Evolutionary conservation across 2,113 vertebrate species (phyloP), one percentile per base, ranked within the genome.

Genomic region (Sterna hirundo): DNA sequence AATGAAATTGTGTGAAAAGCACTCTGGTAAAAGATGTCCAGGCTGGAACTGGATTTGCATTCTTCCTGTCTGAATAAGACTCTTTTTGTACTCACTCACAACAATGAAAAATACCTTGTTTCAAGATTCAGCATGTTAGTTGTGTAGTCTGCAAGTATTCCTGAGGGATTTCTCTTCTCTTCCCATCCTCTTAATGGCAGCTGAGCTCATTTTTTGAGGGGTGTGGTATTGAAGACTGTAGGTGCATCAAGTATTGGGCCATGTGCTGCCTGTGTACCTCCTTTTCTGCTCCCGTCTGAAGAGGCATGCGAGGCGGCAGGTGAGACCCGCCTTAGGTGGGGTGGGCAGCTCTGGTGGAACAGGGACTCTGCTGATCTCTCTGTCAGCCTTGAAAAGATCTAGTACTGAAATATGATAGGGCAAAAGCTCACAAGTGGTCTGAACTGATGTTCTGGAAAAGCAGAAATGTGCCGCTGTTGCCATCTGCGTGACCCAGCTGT

Each of bases 381-480:
- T 32, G 9, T 36, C 25, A 61, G 51, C 65, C 36, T 49, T 29
- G 23, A 27, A 27, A 79, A 46, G 54, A 25, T 40, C 22, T 65
- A 20, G 9, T 54, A 25, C n/a, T 71, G 38, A 38, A 82, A 47
- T 60, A 19, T 18, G 7, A 2, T 11, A 11, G 27, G 32, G 30
- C 14, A 70, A 10, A 89, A 65, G 4, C 11, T 36, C 42, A 17
- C 11, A 52, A 29, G 2, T 47, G 19, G 18, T 47, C 38, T 32
- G 2, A 23, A 42, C 4, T n/a, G 29, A 10, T 38, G 38, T 38
- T 13, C 30, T 70, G 8, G 46, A 22, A 38, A 61, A 66, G 68
- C 62, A 23, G 9, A 32, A 36, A 40, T 3, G 16, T 17, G 3
- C 34, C 0, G 0, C 29, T 3, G 3, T 13, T 0, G 1, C 11